These are phyloP conservation scores for Trachelus troglodyta DNA, from an alignment of 2,888 invertebrate genomes.

Conservation along the genomic window DNA sequence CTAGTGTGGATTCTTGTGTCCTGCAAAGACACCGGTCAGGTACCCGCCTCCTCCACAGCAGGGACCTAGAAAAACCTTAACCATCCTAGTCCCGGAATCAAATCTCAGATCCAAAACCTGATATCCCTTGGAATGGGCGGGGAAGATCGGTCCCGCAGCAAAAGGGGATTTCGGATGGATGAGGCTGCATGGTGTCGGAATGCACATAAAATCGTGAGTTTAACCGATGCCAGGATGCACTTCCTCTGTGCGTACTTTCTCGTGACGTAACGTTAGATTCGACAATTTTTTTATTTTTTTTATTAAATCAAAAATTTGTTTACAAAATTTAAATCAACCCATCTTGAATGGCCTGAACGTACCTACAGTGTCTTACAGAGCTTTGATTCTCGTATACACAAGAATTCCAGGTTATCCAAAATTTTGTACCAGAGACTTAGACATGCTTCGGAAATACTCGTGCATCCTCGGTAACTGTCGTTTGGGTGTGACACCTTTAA, in stretches of 20 bases:
- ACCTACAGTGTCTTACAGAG: not conserved
- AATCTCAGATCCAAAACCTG: conserved; percentile 52
- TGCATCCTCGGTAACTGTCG: not conserved
- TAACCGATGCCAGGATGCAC: conserved; percentile 34
- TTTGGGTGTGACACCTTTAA: conserved; percentile 29
- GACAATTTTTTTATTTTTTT: not conserved
- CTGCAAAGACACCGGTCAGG: not conserved
- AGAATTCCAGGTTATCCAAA: not conserved
- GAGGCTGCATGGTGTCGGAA: conserved; percentile 44
- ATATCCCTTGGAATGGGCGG: conserved; percentile 40
- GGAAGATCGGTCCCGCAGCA: conserved; percentile 25
- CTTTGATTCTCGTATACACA: not conserved
- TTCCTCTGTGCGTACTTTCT: not conserved
- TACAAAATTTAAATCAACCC: not conserved
- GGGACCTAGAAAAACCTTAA: conserved; percentile 12
- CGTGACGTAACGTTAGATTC: not conserved
- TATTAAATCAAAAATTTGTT: not conserved
- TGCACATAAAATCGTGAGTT: conserved; percentile 54
- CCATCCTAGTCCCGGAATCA: conserved; percentile 38
- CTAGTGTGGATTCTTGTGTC: not conserved
- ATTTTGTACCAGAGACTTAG: not conserved
- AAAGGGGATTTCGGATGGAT: conserved; percentile 24
- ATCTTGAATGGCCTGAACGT: not conserved
- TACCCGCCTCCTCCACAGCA: conserved; percentile 15
- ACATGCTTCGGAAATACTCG: not conserved